These are phyloP conservation scores for Philereme transversata DNA, from an alignment of 2,888 invertebrate genomes.

Conservation along the genomic window DNA sequence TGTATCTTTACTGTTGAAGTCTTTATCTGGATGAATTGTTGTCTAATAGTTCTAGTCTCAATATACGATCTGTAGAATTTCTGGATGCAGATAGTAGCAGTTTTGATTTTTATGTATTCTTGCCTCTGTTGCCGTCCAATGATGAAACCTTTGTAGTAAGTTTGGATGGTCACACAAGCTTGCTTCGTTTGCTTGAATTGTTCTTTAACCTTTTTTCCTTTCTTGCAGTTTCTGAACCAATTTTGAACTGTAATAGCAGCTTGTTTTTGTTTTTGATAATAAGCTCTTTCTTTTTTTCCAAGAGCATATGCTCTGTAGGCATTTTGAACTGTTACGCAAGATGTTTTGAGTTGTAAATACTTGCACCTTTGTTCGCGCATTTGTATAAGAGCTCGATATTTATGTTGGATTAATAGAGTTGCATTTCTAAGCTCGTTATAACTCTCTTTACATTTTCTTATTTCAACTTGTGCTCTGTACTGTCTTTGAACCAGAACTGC, in stretches of 20 bases:
- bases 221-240: constrained; percentile 67
- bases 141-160: constrained; percentile 60
- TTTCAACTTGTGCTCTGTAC: constrained; percentile 62
- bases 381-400: constrained; percentile 62
- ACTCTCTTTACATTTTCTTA: constrained; percentile 47
- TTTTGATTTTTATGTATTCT: constrained; percentile 60
- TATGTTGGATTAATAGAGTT: constrained; percentile 65
- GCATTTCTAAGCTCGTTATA: constrained; percentile 56
- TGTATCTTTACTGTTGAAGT: constrained; percentile 55
- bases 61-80: constrained; percentile 61
- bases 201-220: constrained; percentile 49
- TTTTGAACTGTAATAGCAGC: constrained; percentile 70
- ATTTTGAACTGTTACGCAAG: constrained; percentile 66
- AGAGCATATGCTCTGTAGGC: constrained; percentile 60
- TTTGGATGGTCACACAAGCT: constrained; percentile 74
- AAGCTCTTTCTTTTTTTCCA: constrained; percentile 52
- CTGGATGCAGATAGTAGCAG: constrained; percentile 64
- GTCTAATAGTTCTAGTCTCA: constrained; percentile 55
- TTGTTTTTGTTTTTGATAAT: constrained; percentile 57
- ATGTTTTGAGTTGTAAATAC: constrained; percentile 53
- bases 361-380: constrained; percentile 58
- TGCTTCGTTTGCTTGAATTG: constrained; percentile 54
- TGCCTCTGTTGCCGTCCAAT: constrained; percentile 58
- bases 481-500: constrained; percentile 59
- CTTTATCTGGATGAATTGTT: constrained; percentile 53